Evolutionary conservation across 2,113 vertebrate genomes (phyloP).

Genomic region (Brachionichthys hirsutus): DNA sequence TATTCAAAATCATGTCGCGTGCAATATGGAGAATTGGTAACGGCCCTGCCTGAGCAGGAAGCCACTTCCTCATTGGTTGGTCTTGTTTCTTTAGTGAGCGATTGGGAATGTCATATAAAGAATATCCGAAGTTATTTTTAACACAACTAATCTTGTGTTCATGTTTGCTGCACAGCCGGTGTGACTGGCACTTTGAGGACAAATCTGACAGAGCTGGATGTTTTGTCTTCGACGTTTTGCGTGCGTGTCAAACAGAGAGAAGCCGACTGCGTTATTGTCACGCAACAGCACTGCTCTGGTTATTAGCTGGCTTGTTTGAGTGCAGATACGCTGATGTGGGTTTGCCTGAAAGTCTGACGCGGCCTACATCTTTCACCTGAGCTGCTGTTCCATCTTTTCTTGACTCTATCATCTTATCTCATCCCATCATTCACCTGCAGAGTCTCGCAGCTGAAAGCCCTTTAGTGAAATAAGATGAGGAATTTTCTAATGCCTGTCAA

Average conservation of each 20-base stretch:
- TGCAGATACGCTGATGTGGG: slow-evolving; percentile 1
- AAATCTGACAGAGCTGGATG: slow-evolving; percentile 77
- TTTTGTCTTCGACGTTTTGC: slow-evolving; percentile 24
- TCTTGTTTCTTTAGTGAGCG: too few species aligned
- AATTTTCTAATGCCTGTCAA: slow-evolving; percentile 7
- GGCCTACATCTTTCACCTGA: slow-evolving; percentile 1
- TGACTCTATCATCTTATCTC: neutral
- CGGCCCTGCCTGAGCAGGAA: too few species aligned
- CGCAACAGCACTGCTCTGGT: neutral
- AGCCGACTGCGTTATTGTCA: neutral
- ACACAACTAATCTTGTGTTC: neutral
- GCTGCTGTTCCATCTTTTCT: slow-evolving; percentile 23
- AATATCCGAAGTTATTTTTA: too few species aligned
- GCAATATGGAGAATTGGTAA: slow-evolving; percentile 6
- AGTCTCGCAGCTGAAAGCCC: neutral
- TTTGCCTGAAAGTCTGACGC: slow-evolving; percentile 6
- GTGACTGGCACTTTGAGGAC: slow-evolving; percentile 86
- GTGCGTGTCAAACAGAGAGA: slow-evolving; percentile 10
- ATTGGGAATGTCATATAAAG: too few species aligned
- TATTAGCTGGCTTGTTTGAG: slow-evolving; percentile 5
- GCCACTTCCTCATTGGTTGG: too few species aligned
- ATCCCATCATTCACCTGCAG: slow-evolving; percentile 3
- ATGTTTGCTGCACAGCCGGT: slow-evolving; percentile 68
- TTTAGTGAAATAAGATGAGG: slow-evolving; percentile 4
- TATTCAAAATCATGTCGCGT: slow-evolving; percentile 42